A percentile compares a stretch with the other conserved stretches of the same genome.
Conservation (phyloP, 1,140 invertebrate genomes). For the Reticulitermes speratus region DNA sequence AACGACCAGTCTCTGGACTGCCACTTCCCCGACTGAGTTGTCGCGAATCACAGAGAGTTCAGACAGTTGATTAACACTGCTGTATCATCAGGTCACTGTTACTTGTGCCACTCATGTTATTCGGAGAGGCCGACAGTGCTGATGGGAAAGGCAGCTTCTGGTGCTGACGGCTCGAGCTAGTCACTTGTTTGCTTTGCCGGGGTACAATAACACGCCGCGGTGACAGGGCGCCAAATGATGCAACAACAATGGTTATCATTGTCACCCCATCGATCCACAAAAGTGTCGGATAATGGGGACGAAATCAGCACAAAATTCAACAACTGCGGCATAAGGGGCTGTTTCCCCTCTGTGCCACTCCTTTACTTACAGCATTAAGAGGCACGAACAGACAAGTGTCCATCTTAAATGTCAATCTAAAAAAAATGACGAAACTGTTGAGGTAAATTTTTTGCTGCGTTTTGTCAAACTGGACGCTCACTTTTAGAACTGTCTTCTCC, state of each 20-base stretch:
- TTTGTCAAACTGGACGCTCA: too few relatives aligned
- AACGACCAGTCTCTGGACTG: too few relatives aligned
- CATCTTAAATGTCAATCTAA: background rate
- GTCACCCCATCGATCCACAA: constrained; percentile 6
- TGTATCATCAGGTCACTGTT: too few relatives aligned
- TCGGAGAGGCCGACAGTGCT: background rate
- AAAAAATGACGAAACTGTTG: too few relatives aligned
- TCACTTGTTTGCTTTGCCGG: constrained; percentile 78
- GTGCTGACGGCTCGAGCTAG: constrained; percentile 30
- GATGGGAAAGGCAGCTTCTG: constrained; percentile 2
- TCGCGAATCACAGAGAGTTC: too few relatives aligned
- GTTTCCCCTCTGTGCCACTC: background rate
- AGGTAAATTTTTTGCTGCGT: too few relatives aligned
- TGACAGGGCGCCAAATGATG: constrained; percentile 16
- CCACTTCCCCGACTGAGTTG: too few relatives aligned
- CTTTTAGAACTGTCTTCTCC: too few relatives aligned
- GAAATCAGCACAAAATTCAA: constrained; percentile 14
- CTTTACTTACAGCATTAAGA: background rate
- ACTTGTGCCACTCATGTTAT: background rate
- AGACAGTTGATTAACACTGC: too few relatives aligned
- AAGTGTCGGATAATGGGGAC: constrained; percentile 13
- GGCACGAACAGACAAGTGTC: background rate
- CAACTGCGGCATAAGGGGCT: background rate
- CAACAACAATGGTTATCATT: constrained; percentile 16
- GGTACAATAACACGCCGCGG: constrained; percentile 75